Percentiles rank a stretch among this genome's conserved stretches.
Conservation (phyloP, 2,888 invertebrate genomes). For the Tromatobia lineatoria region DNA sequence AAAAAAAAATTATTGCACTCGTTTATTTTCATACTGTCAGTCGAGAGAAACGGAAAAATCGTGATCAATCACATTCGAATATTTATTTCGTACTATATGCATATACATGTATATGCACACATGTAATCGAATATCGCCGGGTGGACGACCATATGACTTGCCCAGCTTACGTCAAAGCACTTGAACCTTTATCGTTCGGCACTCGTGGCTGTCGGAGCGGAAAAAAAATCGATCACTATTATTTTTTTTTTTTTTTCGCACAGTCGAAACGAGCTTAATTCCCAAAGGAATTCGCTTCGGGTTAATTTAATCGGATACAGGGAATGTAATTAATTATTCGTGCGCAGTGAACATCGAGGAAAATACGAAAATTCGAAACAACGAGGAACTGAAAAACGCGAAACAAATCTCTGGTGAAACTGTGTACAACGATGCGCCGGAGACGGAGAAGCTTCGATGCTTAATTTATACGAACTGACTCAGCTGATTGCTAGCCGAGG, state of each 20-base stretch:
- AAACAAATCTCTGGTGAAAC: slow-evolving; percentile 38
- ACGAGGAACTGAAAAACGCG: not conserved
- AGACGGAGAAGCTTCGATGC: slow-evolving; percentile 57
- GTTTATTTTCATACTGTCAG: slow-evolving; percentile 24
- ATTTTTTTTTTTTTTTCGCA: slow-evolving; percentile 12
- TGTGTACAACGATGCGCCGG: slow-evolving; percentile 63
- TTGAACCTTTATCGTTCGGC: slow-evolving; percentile 9
- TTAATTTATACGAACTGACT: slow-evolving; percentile 50
- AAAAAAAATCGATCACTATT: slow-evolving; percentile 15
- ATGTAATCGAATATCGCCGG: slow-evolving; percentile 34
- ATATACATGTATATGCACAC: not conserved
- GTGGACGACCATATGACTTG: slow-evolving; percentile 26
- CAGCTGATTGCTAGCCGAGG: slow-evolving; percentile 34
- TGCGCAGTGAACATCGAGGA: slow-evolving; percentile 30
- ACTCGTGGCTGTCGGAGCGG: slow-evolving; percentile 2
- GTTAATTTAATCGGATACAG: not conserved
- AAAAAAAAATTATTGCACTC: slow-evolving; percentile 16
- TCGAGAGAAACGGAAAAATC: not conserved
- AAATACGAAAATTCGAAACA: not conserved
- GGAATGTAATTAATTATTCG: slow-evolving; percentile 1
- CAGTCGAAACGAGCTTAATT: not conserved
- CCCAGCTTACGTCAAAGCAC: slow-evolving; percentile 15
- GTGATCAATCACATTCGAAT: slow-evolving; percentile 20
- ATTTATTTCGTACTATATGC: not conserved
- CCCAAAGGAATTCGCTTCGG: not conserved